Evolutionary conservation across 1,140 invertebrate species (phyloP).

Genomic region (Cecropterus lyciades): DNA sequence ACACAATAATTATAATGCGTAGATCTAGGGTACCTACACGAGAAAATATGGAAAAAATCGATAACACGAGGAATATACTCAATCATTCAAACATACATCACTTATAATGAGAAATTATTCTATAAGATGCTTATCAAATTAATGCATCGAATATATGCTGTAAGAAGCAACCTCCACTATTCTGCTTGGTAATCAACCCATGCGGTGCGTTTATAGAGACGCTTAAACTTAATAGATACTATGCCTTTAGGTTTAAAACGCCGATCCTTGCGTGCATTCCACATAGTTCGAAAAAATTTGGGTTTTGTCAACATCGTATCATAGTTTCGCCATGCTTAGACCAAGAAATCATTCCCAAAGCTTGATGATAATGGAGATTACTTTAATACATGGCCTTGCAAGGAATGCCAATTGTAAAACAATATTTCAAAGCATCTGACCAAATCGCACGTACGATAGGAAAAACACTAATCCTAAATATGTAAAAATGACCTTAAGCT

Average conservation of each 20-base stretch:
- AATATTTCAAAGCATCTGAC: conserved; percentile 56
- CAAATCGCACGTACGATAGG: conserved; percentile 64
- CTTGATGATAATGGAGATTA: conserved; percentile 27
- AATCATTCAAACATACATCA: conserved; percentile 70
- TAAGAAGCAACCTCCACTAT: conserved; percentile 31
- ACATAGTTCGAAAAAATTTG: neutral
- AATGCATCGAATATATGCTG: conserved; percentile 26
- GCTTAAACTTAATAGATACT: neutral
- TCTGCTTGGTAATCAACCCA: neutral
- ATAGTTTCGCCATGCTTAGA: neutral
- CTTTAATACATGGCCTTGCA: conserved; percentile 21
- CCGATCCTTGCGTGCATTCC: neutral
- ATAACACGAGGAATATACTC: conserved; percentile 60
- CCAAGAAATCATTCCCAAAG: neutral
- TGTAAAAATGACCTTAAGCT: conserved; percentile 57
- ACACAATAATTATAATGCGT: conserved; percentile 62
- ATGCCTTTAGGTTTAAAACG: neutral
- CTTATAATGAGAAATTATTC: conserved; percentile 41
- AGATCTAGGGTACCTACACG: conserved; percentile 60
- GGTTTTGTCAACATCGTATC: neutral
- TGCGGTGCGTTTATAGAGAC: neutral
- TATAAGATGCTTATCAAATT: conserved; percentile 42
- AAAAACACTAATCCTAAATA: conserved; percentile 59
- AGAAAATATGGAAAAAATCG: conserved; percentile 54
- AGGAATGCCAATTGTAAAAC: conserved; percentile 31